Evolutionary conservation across 2,888 invertebrate species (phyloP), one percentile per base, ranked within the genome.

Genomic region (Biston betularia): DNA sequence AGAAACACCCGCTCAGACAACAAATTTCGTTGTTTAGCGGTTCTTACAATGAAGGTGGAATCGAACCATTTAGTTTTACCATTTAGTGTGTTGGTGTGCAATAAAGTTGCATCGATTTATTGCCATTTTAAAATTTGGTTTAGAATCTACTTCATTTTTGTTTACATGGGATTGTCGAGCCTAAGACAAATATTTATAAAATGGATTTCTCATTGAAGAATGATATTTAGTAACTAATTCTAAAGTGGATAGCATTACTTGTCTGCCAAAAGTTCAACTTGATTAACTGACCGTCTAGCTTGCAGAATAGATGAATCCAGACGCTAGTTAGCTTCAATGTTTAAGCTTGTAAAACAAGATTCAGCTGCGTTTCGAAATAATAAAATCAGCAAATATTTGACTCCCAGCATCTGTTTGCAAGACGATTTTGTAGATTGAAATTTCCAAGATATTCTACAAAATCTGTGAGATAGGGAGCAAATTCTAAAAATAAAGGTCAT

Each of bases 401-500:
- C 62, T 69, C 56, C 53, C n/a, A 68, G 58, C 15, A 11, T 58
- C 53, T 60, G 58, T 50, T 60, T 60, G 54, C 46, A 38, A 49
- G 55, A 65, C 56, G 63, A 56, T 69, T 63, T 64, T 14, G 54
- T 60, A 65, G 61, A 69, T 70, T 72, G 15, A 58, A 58, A 64
- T 68, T 42, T 48, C 10, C 34, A 15, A 44, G 49, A 44, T 5
- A 45, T 45, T 65, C 35, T 0, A 15, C 11, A 52, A 45, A 57
- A 49, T 52, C 44, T 40, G 9, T 11, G n/a, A 9, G n/a, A 34
- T 44, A 54, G 55, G 38, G 33, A 40, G 52, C 57, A 57, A 45
- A 66, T 52, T 57, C 63, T 55, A 63, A 77, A 76, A 68, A 61
- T 60, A 77, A 81, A 82, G 78, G 79, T 82, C 80, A 83, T 78